A percentile compares a stretch with the other conserved stretches of the same genome.
Evolutionary conservation across 2,113 vertebrate species (phyloP).

Genomic region (Saccopteryx leptura): DNA sequence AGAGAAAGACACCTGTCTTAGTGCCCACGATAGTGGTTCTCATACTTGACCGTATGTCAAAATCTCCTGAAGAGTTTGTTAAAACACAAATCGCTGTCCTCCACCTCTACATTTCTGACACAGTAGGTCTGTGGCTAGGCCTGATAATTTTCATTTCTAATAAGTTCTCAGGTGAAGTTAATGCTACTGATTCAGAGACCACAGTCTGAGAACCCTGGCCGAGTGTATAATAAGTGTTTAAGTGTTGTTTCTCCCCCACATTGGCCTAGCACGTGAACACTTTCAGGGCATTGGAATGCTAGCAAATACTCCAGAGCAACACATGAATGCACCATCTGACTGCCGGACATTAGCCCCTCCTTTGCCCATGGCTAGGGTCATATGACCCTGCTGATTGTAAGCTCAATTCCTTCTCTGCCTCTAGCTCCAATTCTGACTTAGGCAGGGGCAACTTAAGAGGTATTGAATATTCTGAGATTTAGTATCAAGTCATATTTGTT

Average conservation of each 20-base stretch:
- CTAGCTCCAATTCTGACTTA: not conserved
- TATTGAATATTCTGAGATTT: not conserved
- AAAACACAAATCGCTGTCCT: not conserved
- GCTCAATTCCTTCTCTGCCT: not conserved
- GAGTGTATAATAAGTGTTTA: not conserved
- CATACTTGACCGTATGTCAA: not conserved
- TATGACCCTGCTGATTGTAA: not conserved
- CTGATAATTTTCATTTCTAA: not conserved
- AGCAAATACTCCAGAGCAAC: not conserved
- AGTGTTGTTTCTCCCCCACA: not conserved
- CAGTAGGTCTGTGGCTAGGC: not conserved
- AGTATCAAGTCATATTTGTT: not conserved
- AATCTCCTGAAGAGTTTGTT: not conserved
- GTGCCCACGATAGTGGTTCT: not conserved
- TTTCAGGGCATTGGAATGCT: not conserved
- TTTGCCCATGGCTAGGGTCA: not conserved
- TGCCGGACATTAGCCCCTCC: not conserved
- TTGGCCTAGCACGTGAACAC: not conserved
- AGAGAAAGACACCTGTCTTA: not conserved
- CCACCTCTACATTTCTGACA: not conserved
- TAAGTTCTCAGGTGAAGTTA: not conserved
- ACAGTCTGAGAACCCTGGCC: not conserved
- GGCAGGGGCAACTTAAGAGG: not conserved
- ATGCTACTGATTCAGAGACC: not conserved
- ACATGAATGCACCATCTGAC: not conserved